Base-by-base conservation (phyloP, 2,113 vertebrate genomes). In the Hylia prasina region DNA sequence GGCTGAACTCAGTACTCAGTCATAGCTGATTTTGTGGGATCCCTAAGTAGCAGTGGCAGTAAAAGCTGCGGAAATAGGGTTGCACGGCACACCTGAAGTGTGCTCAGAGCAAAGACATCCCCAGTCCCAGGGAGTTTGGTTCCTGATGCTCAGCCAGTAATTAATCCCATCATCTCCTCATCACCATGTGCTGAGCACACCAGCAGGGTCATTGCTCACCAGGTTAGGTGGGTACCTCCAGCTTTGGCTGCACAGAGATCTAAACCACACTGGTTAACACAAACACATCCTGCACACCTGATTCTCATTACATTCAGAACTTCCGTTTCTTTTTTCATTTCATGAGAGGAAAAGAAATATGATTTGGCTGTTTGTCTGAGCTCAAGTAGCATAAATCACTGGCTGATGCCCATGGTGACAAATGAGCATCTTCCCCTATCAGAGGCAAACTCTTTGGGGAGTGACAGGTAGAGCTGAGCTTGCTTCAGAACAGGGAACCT, bases 211-310 rank as follows among this genome's bases (percentile, higher is more conserved):
- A 1, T 16, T 27, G 24, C 6, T 40, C 16, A 13, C 21, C 9
- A 5, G 30, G 23, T 65, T 33, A 18, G 18, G 6, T 24, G 70
- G 21, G n/a, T 63, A 25, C 11, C 44, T 45, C 0, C 0, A 31
- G 37, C 4, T 76, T 82, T 25, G 25, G 25, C 69, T 69, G 37
- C 37, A 21, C 6, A 7, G 42, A 11, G n/a, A 61, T 21, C 31
- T 51, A 24, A 42, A 69, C 47, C 15, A 15, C 13, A 12, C 30
- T 12, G 21, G 3, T 21, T 39, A 30, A 30, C 16, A 57, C 1
- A 0, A 71, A 70, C 30, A 66, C 11, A 21, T n/a, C 22, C 35
- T 60, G 44, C 10, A 22, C 28, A 33, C 35, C 14, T 60, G 31
- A 44, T 18, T 86, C 21, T 60, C 39, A 48, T 33, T 48, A 10